These are phyloP conservation scores for Leucania comma DNA, from an alignment of 2,888 invertebrate genomes.

Conservation along the genomic window DNA sequence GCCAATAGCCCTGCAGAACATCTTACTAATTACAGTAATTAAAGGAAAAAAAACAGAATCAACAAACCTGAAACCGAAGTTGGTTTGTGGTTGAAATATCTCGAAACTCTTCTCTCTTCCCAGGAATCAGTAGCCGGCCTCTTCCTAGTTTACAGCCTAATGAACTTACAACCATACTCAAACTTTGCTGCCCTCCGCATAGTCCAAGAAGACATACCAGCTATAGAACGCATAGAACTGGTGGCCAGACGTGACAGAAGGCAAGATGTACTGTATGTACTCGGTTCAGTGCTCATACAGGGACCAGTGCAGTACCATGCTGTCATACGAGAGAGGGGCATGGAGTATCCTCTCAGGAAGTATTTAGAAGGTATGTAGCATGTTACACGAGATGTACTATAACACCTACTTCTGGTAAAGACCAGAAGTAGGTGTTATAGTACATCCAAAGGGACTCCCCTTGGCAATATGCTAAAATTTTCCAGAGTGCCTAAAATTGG, in stretches of 20 bases:
- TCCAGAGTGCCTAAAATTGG: too few species aligned
- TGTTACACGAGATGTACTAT: not conserved
- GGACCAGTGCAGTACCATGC: conserved; percentile 78
- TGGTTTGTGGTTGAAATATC: too few species aligned
- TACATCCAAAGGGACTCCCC: too few species aligned
- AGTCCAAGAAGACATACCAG: conserved; percentile 75
- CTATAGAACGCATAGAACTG: conserved; percentile 72
- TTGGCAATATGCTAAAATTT: too few species aligned
- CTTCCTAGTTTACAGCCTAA: conserved; percentile 80
- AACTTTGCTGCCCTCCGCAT: conserved; percentile 77
- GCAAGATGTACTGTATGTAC: conserved; percentile 79
- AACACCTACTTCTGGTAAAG: not conserved
- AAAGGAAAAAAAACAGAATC: too few species aligned
- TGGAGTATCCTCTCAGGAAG: conserved; percentile 77
- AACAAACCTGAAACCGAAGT: too few species aligned
- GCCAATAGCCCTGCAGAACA: too few species aligned
- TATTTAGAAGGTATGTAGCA: conserved; percentile 76
- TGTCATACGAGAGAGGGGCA: conserved; percentile 75
- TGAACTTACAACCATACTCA: conserved; percentile 79
- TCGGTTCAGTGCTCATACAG: conserved; percentile 76
- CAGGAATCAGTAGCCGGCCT: conserved; percentile 82
- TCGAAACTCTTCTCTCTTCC: not conserved
- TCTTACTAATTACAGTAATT: too few species aligned
- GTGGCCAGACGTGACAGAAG: conserved; percentile 74
- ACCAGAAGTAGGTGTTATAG: too few species aligned